phyloP scores from a whole-genome alignment of 2,888 invertebrate genomes.

The Ormia ochracea region DNA sequence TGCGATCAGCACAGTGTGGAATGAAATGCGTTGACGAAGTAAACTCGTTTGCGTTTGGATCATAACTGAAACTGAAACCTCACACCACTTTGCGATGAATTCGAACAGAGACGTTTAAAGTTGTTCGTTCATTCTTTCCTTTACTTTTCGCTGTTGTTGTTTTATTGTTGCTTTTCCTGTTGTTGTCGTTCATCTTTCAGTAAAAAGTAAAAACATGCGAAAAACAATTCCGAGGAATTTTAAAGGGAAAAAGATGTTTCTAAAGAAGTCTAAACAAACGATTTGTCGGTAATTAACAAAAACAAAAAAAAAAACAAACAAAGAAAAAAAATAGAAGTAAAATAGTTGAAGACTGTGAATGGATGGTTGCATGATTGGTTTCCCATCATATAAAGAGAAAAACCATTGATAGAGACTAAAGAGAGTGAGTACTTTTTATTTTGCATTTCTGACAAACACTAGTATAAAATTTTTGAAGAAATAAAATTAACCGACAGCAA shows the following conservation, averaged over 20 bases:
- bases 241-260: background rate
- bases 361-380: background rate
- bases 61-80: constrained; percentile 56
- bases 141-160: no score
- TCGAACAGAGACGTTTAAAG: constrained; percentile 49
- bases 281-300: constrained; percentile 33
- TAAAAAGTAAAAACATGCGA: background rate
- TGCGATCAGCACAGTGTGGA: background rate
- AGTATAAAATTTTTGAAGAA: background rate
- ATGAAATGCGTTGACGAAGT: background rate
- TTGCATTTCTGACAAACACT: constrained; percentile 40
- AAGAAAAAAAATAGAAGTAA: background rate
- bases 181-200: background rate
- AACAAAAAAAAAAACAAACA: background rate
- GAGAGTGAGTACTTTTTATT: constrained; percentile 7
- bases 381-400: background rate
- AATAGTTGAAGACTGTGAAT: background rate
- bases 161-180: background rate
- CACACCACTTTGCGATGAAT: constrained; percentile 44
- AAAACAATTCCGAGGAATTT: constrained; percentile 32
- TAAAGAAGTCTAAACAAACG: constrained; percentile 26
- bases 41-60: constrained; percentile 56
- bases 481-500: background rate
- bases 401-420: background rate
- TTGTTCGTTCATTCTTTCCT: background rate